Evolutionary conservation across 2,113 vertebrate genomes (phyloP), one percentile per base, ranked within the genome.

Genomic region (Corythornis cristatus): DNA sequence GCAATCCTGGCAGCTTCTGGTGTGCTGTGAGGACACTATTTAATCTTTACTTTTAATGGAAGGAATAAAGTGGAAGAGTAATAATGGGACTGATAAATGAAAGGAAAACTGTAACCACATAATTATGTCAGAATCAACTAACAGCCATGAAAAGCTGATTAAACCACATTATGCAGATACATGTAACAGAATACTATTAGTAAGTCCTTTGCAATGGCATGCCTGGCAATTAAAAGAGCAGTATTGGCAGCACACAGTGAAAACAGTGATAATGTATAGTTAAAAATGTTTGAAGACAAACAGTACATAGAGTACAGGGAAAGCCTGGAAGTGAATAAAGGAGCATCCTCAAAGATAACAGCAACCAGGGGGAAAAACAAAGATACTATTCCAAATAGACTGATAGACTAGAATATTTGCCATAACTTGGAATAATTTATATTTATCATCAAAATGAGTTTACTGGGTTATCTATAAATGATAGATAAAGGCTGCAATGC

Each of bases 121-220:
- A 95, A 91, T 95, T 93, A 95, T 93, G 87, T 89, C 84, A 88
- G 81, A 85, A 95, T 89, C 82, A 89, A 80, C 90, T 87, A 96
- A 92, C 13, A 76, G 93, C 82, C 79, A 15, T 94, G 93, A 93
- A 92, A 94, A 94, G 87, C 64, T 10, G 8, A 86, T 96, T 94
- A 93, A 93, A 51, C n/a, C 25, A 45, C 79, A 89, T 95, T 95
- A 95, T 89, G 89, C 89, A 93, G 93, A 87, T 91, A 87, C 60
- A 83, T 85, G 68, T 87, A 94, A 93, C 89, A 82, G 65, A 96
- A 81, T 91, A 91, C 78, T 85, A 79, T 91, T 89, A 93, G 46
- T 51, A 35, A 92, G 89, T 85, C 86, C 78, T 76, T 66, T 85
- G 89, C 87, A 67, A 28, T 56, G 51, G 64, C 75, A 70, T 48